Evolutionary conservation across 2,797 vertebrate species (phyloP).

Genomic region (Martes flavigula): DNA sequence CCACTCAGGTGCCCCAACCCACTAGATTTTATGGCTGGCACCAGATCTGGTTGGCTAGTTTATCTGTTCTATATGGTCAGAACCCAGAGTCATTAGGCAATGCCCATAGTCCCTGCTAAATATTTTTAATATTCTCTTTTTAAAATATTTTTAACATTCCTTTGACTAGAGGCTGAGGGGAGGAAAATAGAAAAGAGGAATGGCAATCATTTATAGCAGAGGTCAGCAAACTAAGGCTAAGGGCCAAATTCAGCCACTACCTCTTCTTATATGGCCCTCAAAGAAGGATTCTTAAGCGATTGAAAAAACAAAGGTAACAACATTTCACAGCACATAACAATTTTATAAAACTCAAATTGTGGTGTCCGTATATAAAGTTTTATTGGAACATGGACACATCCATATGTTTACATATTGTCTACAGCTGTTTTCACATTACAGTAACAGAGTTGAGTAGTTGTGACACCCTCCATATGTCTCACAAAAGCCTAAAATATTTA

Average conservation of each 20-base stretch:
- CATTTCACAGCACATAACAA: background rate
- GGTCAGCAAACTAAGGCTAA: background rate
- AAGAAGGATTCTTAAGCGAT: background rate
- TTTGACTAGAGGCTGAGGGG: background rate
- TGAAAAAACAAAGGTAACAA: background rate
- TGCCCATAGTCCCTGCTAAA: background rate
- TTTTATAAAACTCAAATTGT: conserved; percentile 29
- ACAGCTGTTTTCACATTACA: background rate
- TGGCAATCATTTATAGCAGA: background rate
- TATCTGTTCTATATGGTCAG: background rate
- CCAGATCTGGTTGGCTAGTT: background rate
- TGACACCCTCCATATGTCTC: background rate
- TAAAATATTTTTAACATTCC: background rate
- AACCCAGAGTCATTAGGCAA: background rate
- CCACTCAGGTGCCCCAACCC: background rate
- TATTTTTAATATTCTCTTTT: background rate
- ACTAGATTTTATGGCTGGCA: background rate
- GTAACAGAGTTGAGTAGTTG: background rate
- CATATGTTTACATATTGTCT: background rate
- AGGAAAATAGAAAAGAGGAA: background rate
- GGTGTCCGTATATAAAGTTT: background rate
- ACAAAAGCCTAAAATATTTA: background rate
- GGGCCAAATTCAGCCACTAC: background rate
- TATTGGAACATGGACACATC: background rate
- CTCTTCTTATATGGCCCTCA: background rate